Base-by-base conservation (phyloP, 2,888 invertebrate species). In the Aspidiotus rigidus region DNA sequence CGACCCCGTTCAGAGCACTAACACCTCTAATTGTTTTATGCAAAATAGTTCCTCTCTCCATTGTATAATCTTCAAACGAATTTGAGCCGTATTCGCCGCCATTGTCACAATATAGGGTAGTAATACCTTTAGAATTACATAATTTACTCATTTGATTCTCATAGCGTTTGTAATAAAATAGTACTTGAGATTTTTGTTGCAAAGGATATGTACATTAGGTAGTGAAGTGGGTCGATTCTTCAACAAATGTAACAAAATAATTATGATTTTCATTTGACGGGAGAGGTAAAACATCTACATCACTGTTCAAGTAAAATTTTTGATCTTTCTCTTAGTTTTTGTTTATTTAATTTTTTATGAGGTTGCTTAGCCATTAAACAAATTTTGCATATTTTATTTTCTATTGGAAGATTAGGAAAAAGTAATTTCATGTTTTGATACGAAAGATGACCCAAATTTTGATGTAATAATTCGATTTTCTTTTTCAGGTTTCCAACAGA, bases 1-100 rank as follows among this genome's bases (percentile, higher is more conserved):
- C 62, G 7, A 62, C 42, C 7, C 62, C 62, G 15, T 62, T 62
- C n/a, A 28, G 42, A n/a, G 10, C n/a, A 41, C n/a, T 8, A 10
- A 44, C 15, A 40, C 42, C 7, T 28, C 49, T n/a, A n/a, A n/a
- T n/a, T n/a, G n/a, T n/a, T n/a, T n/a, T n/a, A n/a, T n/a, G n/a
- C n/a, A n/a, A n/a, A n/a, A 28, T 8, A 44, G 40, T 42, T 9
- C 49, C 62, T 13, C 42, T 6, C 7, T 8, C 16, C 7, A 7
- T 41, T 11, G 9, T 7, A 8, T 7, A 62, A 15, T 62, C n/a
- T 15, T 15, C 10, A 62, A 62, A 62, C 16, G 7, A 6, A 15
- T 62, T 62, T 10, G 7, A 10, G 10, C 13, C 16, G 42, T 62
- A 62, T 44, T 63, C 28, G 16, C 54, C 49, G 16, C 53, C 28